These are phyloP conservation scores for Xerus rutilus DNA, from an alignment of 2,797 vertebrate genomes.

Conservation along the genomic window DNA sequence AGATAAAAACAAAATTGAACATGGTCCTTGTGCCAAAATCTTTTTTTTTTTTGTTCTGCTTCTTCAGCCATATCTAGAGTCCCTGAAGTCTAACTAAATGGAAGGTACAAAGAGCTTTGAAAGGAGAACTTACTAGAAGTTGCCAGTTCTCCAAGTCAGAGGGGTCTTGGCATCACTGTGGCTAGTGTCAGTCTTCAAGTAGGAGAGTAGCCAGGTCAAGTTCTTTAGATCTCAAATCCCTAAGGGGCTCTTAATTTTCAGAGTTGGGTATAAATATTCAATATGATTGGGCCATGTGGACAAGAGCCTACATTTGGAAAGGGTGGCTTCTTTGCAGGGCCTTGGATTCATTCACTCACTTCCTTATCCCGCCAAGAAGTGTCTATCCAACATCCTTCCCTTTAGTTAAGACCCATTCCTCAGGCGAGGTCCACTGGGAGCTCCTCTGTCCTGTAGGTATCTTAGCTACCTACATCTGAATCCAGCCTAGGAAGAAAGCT, in stretches of 20 bases:
- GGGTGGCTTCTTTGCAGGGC: not conserved
- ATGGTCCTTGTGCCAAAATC: not conserved
- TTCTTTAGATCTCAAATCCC: not conserved
- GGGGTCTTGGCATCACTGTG: not conserved
- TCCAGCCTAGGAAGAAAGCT: not conserved
- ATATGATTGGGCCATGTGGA: no score
- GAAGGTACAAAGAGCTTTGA: not conserved
- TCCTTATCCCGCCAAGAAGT: not conserved
- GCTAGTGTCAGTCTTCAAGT: not conserved
- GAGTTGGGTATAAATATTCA: not conserved
- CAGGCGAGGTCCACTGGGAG: not conserved
- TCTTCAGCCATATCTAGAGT: not conserved
- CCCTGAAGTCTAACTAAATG: not conserved
- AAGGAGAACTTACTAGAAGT: not conserved
- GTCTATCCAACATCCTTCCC: not conserved
- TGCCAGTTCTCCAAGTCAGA: not conserved
- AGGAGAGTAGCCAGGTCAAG: not conserved
- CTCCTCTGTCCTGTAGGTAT: not conserved
- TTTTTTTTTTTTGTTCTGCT: not conserved
- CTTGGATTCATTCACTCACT: not conserved
- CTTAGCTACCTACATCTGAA: not conserved
- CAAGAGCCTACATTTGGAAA: not conserved
- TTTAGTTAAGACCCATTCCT: not conserved
- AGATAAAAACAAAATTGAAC: not conserved
- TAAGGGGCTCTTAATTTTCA: not conserved